phyloP scores from a whole-genome alignment of 1,140 invertebrate species.

The Ceratosolen fusciceps region DNA sequence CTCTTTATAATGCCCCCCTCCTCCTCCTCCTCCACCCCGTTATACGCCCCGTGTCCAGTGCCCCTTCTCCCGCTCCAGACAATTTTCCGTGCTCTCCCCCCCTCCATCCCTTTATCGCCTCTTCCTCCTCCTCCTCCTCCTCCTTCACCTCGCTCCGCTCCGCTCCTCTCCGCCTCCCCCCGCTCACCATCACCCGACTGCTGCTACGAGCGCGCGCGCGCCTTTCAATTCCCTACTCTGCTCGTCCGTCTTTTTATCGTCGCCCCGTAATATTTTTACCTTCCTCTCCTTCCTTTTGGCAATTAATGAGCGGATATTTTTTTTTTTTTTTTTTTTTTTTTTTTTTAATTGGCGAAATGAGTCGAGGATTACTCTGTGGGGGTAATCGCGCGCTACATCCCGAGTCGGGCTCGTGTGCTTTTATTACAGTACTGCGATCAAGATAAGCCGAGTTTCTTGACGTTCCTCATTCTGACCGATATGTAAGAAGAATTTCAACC shows the following conservation, averaged over 20 bases:
- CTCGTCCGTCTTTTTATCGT: conserved; percentile 3
- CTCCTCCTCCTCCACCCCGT: neutral
- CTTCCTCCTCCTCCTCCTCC: neutral
- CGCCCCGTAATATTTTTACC: neutral
- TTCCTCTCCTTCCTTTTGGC: neutral
- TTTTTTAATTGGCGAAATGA: neutral
- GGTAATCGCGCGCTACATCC: neutral
- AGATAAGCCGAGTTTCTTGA: neutral
- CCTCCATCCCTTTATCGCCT: neutral
- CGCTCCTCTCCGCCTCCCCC: neutral
- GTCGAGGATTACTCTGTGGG: neutral
- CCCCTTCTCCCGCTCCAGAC: neutral
- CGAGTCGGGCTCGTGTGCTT: neutral
- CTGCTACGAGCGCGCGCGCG: too few relatives aligned
- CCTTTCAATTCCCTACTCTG: neutral
- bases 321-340: neutral
- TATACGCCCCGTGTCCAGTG: too few relatives aligned
- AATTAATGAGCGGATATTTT: neutral
- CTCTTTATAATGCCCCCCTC: neutral
- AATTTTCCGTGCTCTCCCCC: neutral
- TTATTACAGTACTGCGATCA: neutral
- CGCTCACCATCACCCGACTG: neutral
- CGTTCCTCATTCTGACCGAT: neutral
- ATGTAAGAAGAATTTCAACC: neutral
- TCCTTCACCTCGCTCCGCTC: too few relatives aligned